Base-by-base conservation (phyloP, 2,113 vertebrate species). In the Capreolus pygargus region DNA sequence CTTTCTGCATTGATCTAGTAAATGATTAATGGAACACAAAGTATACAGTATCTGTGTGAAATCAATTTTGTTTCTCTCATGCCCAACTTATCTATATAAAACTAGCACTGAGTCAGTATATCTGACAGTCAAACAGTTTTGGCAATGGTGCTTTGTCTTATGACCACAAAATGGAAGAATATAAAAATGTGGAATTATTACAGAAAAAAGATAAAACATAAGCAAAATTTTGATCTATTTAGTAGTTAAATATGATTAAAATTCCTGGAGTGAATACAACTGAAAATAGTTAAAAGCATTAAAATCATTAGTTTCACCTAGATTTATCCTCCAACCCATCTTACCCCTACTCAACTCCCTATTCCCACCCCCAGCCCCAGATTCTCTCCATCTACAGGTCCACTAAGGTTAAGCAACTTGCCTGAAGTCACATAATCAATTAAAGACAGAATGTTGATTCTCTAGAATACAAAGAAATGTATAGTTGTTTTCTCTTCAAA, bases 211-310 rank as follows among this genome's bases (percentile, higher is more conserved):
- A 83, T 78, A 61, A 92, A 91, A 60, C 76, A 64, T 61, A 83
- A 93, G 19, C 43, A 97, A 96, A 96, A 87, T 86, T 2, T 14
- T 54, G 28, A 87, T 81, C 28, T 39, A n/a, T 81, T 89, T 92
- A 30, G 45, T 85, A 76, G 67, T 17, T 12, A 85, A 86, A 43
- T 64, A 67, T 64, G 50, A 47, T 64, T 97, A 93, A 93, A 96
- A 96, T 89, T 86, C 86, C 43, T 81, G 2, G 10, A 91, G 19
- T 58, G 47, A 96, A 89, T n/a, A 47, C 8, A 11, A 86, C 3
- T 30, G 11, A 61, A 97, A 96, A 85, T 12, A 97, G 74, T 17
- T 85, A 30, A 92, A 94, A 54, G 15, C 27, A 55, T 61, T 76
- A 19, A 94, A 79, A 96, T 4, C 2, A 52, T 19, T 85, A 11